Evolutionary conservation across 2,113 vertebrate species (phyloP).

Genomic region (Ginglymostoma cirratum): DNA sequence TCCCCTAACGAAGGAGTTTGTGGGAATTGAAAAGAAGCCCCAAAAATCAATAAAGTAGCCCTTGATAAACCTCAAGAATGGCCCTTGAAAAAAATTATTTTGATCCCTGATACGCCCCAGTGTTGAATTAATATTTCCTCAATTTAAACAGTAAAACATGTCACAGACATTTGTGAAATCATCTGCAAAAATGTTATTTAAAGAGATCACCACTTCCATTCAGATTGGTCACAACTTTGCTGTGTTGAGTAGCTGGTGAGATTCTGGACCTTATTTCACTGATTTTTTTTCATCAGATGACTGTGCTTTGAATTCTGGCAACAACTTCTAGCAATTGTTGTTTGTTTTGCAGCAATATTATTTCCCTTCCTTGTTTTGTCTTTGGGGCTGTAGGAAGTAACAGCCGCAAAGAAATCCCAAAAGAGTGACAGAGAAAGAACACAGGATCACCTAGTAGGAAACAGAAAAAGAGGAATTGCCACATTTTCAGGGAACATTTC

Average conservation of each 20-base stretch:
- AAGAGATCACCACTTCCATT: background rate
- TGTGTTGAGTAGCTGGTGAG: background rate
- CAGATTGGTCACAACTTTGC: background rate
- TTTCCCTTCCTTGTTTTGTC: background rate
- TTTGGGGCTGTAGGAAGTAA: background rate
- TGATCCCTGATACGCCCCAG: background rate
- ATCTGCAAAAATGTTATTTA: background rate
- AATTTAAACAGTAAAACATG: background rate
- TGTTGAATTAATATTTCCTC: background rate
- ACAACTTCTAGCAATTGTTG: background rate
- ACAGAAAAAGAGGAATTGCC: background rate
- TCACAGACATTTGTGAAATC: background rate
- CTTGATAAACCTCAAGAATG: too few relatives aligned
- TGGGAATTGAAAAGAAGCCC: too few relatives aligned
- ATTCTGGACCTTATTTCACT: background rate
- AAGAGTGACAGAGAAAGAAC: background rate
- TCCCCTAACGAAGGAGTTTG: too few relatives aligned
- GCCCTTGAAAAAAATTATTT: too few relatives aligned
- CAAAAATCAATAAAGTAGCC: too few relatives aligned
- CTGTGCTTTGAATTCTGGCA: background rate
- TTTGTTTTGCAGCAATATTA: background rate
- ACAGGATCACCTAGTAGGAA: background rate
- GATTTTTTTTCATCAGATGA: background rate
- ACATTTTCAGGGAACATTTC: background rate
- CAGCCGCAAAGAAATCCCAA: background rate